Conservation (phyloP, 1,140 invertebrate genomes). For the Drosophila azteca region DNA sequence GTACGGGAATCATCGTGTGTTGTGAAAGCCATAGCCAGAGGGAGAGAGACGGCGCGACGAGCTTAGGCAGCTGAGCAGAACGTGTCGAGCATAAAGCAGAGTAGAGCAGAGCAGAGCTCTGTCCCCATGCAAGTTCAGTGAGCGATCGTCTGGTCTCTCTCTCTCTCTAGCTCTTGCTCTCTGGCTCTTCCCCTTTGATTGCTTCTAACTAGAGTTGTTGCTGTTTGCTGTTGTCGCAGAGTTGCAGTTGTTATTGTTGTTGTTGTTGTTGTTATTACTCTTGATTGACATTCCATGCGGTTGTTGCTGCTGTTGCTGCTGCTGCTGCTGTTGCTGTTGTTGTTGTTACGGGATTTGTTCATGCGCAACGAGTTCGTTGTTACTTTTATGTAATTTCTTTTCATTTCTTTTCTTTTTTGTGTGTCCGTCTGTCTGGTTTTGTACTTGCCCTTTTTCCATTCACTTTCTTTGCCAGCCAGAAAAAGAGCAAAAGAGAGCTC, state of each 20-base stretch:
- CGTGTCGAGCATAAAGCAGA: constrained; percentile 12
- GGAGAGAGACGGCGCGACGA: constrained; percentile 1
- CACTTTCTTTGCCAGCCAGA: constrained; percentile 65
- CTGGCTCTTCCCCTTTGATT: constrained; percentile 32
- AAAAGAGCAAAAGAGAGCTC: not conserved
- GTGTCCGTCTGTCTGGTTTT: constrained; percentile 5
- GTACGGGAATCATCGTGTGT: constrained; percentile 59
- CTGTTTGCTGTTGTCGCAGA: constrained; percentile 22
- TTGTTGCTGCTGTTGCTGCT: constrained; percentile 19
- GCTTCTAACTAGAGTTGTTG: constrained; percentile 41
- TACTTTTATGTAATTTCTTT: constrained; percentile 80
- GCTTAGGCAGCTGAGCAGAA: constrained; percentile 1
- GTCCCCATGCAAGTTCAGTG: constrained; percentile 55
- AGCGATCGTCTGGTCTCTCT: constrained; percentile 19
- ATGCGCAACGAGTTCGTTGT: constrained; percentile 70
- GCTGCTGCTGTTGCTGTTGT: constrained; percentile 12
- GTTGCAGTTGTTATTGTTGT: constrained; percentile 18
- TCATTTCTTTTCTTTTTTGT: constrained; percentile 62
- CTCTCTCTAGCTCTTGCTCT: constrained; percentile 13
- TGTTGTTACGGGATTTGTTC: constrained; percentile 39
- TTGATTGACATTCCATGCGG: constrained; percentile 44
- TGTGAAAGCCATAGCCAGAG: constrained; percentile 63
- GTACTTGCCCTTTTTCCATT: constrained; percentile 60
- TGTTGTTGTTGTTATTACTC: constrained; percentile 16
- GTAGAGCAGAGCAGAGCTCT: constrained; percentile 37